These are phyloP conservation scores for Tyrophagus putrescentiae DNA, from an alignment of 1,140 invertebrate species.

Conservation along the genomic window DNA sequence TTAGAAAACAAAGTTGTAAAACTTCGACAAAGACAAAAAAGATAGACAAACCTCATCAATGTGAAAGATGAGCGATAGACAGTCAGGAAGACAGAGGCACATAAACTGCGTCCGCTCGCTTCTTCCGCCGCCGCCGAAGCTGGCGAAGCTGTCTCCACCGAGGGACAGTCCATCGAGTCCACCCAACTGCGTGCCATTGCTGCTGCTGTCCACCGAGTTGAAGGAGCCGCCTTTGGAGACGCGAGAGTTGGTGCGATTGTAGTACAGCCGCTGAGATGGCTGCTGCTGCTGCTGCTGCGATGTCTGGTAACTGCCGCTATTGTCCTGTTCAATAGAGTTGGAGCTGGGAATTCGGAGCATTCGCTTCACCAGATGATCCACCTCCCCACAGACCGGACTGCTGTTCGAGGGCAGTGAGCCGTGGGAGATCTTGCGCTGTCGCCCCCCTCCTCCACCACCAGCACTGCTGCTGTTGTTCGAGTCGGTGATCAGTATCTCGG, in stretches of 20 bases:
- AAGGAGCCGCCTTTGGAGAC: background rate
- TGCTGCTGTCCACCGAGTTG: background rate
- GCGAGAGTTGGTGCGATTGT: background rate
- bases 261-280: no score
- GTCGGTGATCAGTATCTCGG: conserved; percentile 3
- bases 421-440: background rate
- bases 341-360: background rate
- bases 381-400: background rate
- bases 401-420: no score
- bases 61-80: conserved; percentile 15
- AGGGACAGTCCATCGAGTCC: background rate
- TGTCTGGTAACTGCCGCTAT: background rate
- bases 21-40: no score
- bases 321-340: background rate
- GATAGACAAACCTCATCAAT: conserved; percentile 3
- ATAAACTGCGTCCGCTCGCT: conserved; percentile 21
- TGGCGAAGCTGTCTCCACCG: background rate
- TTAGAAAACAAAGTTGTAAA: no score
- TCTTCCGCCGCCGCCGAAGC: background rate
- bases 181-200: background rate
- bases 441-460: background rate
- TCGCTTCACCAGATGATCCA: no score
- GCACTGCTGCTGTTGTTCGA: background rate
- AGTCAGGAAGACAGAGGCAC: conserved; percentile 25
- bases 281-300: no score